Conservation (phyloP, 2,888 invertebrate species). For the Abscondita cerata region DNA sequence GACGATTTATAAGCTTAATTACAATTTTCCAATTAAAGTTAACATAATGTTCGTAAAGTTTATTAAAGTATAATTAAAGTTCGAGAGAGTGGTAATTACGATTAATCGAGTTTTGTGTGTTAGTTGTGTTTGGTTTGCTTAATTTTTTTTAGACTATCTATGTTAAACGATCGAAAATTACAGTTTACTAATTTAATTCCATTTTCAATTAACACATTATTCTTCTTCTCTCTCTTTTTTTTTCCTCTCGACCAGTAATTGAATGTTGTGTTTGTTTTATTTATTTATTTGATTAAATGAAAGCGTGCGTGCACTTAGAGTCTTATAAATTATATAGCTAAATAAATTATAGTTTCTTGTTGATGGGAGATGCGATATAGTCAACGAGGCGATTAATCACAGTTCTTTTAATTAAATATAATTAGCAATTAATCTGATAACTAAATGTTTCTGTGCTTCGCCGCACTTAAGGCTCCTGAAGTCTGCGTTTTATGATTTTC, state of each 20-base stretch:
- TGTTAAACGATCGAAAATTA: background rate
- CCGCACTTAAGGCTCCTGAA: too few relatives aligned
- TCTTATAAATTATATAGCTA: too few relatives aligned
- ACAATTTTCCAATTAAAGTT: slow-evolving; percentile 9
- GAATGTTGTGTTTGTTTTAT: too few relatives aligned
- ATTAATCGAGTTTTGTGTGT: too few relatives aligned
- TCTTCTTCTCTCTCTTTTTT: too few relatives aligned
- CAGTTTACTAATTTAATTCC: background rate
- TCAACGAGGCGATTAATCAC: slow-evolving; percentile 19
- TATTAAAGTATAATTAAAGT: slow-evolving; percentile 15
- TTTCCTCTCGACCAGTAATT: too few relatives aligned
- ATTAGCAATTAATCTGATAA: slow-evolving; percentile 20
- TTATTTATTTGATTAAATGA: too few relatives aligned
- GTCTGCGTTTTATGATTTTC: too few relatives aligned
- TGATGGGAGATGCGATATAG: background rate
- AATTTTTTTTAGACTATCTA: background rate
- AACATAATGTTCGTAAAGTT: slow-evolving; percentile 17
- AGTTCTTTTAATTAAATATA: slow-evolving; percentile 21
- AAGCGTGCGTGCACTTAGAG: too few relatives aligned
- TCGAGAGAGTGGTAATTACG: slow-evolving; percentile 14
- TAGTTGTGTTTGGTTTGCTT: background rate
- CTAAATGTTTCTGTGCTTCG: background rate
- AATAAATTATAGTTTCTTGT: too few relatives aligned
- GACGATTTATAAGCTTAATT: slow-evolving; percentile 17
- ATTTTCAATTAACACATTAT: too few relatives aligned